These are phyloP conservation scores for Phallusia fumigata DNA, from an alignment of 23 tunicate genomes.

Conservation along the genomic window DNA sequence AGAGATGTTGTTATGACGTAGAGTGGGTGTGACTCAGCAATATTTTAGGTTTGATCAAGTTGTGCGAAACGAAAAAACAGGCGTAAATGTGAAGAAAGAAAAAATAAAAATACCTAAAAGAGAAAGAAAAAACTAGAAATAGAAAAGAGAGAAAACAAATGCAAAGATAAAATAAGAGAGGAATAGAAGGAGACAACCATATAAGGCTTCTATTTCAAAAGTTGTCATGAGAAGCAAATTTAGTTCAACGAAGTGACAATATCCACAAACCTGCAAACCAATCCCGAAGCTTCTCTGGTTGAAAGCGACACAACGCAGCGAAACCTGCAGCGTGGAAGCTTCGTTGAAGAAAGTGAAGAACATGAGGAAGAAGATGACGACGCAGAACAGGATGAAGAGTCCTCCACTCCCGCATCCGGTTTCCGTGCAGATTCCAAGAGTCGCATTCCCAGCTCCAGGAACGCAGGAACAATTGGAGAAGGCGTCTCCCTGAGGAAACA, in stretches of 20 bases:
- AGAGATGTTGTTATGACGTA: not conserved
- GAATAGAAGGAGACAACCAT: too few relatives aligned
- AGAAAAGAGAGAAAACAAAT: too few relatives aligned
- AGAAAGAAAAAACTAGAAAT: too few relatives aligned
- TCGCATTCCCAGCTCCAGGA: constrained; percentile 13
- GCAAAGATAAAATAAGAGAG: too few relatives aligned
- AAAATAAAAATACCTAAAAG: too few relatives aligned
- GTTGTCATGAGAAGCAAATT: not conserved
- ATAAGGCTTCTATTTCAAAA: too few relatives aligned
- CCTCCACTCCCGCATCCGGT: constrained; percentile 27
- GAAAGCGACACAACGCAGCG: constrained; percentile 69
- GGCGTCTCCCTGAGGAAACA: not conserved
- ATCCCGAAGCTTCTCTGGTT: constrained; percentile 77
- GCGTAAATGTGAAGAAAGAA: too few relatives aligned
- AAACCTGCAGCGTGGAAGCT: constrained; percentile 62
- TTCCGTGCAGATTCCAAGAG: constrained; percentile 30
- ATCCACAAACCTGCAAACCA: constrained; percentile 69
- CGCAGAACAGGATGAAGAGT: constrained; percentile 33
- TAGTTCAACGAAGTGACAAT: too few relatives aligned
- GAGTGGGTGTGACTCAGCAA: too few relatives aligned
- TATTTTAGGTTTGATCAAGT: too few relatives aligned
- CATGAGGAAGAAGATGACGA: constrained; percentile 48
- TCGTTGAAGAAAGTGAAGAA: constrained; percentile 71
- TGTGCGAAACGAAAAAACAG: too few relatives aligned
- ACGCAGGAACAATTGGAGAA: constrained; percentile 13